Conservation (phyloP, 2,888 invertebrate genomes). For the Cacoxenus indagator region DNA sequence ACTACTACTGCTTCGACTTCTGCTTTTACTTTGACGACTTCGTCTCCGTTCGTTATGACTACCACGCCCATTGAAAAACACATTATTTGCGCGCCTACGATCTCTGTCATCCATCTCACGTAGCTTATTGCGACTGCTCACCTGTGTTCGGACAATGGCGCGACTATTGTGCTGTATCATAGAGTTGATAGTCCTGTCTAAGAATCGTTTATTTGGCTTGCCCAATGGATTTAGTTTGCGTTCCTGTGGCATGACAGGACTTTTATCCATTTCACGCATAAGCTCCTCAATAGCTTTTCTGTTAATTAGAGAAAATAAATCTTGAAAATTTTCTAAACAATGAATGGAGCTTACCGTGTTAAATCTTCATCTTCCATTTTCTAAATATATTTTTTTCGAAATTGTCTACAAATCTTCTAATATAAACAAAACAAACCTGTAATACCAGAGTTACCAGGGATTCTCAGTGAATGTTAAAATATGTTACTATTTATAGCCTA, state of each 20-base stretch:
- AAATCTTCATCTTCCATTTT: too few species aligned
- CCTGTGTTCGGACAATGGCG: constrained; percentile 45
- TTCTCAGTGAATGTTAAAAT: too few species aligned
- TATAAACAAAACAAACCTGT: too few species aligned
- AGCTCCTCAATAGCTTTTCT: constrained; percentile 61
- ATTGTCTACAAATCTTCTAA: too few species aligned
- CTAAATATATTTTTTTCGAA: too few species aligned
- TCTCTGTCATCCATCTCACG: constrained; percentile 52
- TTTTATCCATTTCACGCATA: constrained; percentile 47
- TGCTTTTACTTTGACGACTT: constrained; percentile 11
- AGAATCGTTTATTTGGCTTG: constrained; percentile 61
- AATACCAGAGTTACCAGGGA: too few species aligned
- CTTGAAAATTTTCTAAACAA: too few species aligned
- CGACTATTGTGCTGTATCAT: constrained; percentile 58
- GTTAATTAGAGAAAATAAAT: too few species aligned
- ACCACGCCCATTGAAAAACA: constrained; percentile 32
- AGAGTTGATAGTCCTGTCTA: constrained; percentile 60
- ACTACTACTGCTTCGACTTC: constrained; percentile 21
- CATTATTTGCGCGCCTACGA: constrained; percentile 34
- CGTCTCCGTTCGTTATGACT: not conserved
- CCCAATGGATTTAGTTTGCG: constrained; percentile 62
- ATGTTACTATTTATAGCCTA: too few species aligned
- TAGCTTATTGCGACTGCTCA: constrained; percentile 53
- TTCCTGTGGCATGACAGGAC: constrained; percentile 38
- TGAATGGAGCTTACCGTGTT: too few species aligned